Evolutionary conservation across 2,888 invertebrate genomes (phyloP).

Genomic region (Drosophila kambysellisi): DNA sequence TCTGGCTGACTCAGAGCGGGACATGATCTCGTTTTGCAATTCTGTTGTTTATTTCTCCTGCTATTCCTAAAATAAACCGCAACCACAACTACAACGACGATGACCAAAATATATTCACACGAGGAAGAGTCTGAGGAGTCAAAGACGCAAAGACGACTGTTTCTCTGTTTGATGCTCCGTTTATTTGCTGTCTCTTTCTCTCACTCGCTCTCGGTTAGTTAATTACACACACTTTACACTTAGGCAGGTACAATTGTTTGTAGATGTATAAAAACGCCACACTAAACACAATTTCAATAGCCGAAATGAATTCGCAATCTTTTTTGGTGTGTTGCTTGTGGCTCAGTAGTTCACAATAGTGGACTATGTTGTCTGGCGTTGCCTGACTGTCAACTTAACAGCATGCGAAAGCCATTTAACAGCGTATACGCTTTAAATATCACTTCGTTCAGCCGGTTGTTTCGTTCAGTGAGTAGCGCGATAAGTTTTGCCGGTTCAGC

Average conservation of each 20-base stretch:
- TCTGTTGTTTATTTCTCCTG: conserved; percentile 48
- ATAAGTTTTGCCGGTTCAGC: background rate
- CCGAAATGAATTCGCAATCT: conserved; percentile 57
- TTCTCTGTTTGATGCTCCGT: conserved; percentile 41
- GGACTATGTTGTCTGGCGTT: conserved; percentile 8
- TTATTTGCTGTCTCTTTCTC: conserved; percentile 27
- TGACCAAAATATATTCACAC: conserved; percentile 52
- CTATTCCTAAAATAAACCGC: conserved; percentile 56
- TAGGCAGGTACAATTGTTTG: conserved; percentile 21
- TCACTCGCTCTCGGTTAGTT: conserved; percentile 18
- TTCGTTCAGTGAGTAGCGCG: conserved; percentile 13
- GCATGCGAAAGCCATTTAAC: conserved; percentile 7
- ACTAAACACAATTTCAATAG: conserved; percentile 37
- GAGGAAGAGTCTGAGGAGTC: conserved; percentile 43
- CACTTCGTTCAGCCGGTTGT: conserved; percentile 12
- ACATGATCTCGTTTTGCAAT: conserved; percentile 87
- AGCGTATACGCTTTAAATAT: conserved; percentile 9
- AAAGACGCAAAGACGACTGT: conserved; percentile 25
- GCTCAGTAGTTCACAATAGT: conserved; percentile 42
- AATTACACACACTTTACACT: conserved; percentile 46
- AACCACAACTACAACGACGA: conserved; percentile 33
- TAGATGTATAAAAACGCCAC: conserved; percentile 14
- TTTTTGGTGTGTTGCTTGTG: conserved; percentile 44
- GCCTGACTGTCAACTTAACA: conserved; percentile 20
- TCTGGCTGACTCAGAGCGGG: conserved; percentile 95